Base-by-base conservation (phyloP, 2,888 invertebrate genomes). In the Fabriciana adippe region DNA sequence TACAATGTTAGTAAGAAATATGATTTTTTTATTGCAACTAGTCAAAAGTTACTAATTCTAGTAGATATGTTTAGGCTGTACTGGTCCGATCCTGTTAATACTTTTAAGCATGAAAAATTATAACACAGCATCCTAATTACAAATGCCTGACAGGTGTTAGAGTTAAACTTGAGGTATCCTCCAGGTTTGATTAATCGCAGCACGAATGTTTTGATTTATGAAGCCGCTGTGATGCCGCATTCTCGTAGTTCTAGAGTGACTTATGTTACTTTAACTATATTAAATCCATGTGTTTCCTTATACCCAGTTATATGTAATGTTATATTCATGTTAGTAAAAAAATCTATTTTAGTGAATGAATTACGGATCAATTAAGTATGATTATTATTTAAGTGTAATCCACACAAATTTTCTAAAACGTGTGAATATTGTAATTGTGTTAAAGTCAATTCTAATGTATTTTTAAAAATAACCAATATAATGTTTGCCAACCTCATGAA, bases 131-230 rank as follows among this genome's bases (percentile, higher is more conserved):
- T 69, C 64, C 69, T 71, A 71, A 73, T 73, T 73, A 73, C 67
- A 53, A 56, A 73, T 69, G 72, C 71, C 73, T 74, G 75, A 73
- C 75, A 75, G 72, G 74, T 72, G 72, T 76, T 73, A 74, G 72
- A 74, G 72, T 75, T 73, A 73, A 74, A 73, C 72, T 70, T 66
- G 67, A 73, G 76, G 66, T 69, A 71, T 72, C 71, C 41, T 72
- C 74, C 70, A 65, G 69, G 57, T 87, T 87, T 87, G 90, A 92
- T 92, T 90, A 91, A 92, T 92, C 86, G 88, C 82, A 80, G 79
- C 81, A 79, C 81, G 85, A 84, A 84, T 85, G 86, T 86, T 89
- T 86, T 91, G 91, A 91, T 92, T 91, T 89, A 92, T 90, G 86
- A 75, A 78, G 74, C 73, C 76, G 77, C 76, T 75, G 73, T 74